Conservation (phyloP, 2,113 vertebrate genomes). For the Chlorodrepanis virens region DNA sequence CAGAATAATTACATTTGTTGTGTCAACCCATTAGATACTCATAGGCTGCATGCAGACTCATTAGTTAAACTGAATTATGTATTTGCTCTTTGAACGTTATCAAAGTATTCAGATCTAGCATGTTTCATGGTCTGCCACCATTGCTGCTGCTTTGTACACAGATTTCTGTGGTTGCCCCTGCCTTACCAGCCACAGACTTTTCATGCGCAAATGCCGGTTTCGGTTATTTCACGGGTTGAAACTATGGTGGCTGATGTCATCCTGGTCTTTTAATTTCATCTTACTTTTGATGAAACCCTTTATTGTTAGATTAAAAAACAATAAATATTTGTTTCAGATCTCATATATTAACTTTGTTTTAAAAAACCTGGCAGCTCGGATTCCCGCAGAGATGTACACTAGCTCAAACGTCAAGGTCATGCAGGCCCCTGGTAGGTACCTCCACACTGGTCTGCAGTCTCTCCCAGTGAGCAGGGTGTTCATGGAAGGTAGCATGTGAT, state of each 20-base stretch:
- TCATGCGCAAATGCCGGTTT: not conserved
- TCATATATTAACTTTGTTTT: not conserved
- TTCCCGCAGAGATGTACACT: not conserved
- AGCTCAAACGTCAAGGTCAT: not conserved
- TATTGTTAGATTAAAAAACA: not conserved
- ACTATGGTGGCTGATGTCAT: not conserved
- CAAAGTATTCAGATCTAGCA: not conserved
- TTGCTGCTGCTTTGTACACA: not conserved
- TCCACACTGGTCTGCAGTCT: not conserved
- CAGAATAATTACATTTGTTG: not conserved
- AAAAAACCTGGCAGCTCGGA: not conserved
- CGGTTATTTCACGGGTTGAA: not conserved
- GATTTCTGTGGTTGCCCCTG: constrained; percentile 20
- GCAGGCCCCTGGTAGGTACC: not conserved
- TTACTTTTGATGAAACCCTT: not conserved
- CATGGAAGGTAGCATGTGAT: not conserved
- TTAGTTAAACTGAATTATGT: not conserved
- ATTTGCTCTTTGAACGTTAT: constrained; percentile 29
- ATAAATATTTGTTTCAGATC: not conserved
- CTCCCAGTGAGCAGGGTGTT: not conserved
- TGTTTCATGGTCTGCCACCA: constrained; percentile 7
- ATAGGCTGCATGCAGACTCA: not conserved
- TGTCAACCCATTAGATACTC: constrained; percentile 35
- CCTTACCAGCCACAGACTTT: not conserved
- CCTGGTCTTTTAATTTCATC: not conserved